phyloP scores from a whole-genome alignment of 1,140 invertebrate genomes.

The Hycleus phaleratus region DNA sequence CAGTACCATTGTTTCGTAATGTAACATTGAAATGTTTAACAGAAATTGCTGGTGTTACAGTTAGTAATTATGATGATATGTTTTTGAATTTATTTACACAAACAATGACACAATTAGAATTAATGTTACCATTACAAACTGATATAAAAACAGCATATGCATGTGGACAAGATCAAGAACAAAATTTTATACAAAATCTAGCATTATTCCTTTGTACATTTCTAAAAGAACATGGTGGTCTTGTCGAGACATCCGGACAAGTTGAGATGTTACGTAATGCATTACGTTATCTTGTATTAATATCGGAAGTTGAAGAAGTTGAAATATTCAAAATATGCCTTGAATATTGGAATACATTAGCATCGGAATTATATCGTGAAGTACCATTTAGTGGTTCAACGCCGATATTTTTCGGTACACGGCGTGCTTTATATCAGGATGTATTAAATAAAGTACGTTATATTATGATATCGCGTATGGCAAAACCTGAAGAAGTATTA shows the following conservation, averaged over 20 bases:
- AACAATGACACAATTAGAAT: conserved; percentile 84
- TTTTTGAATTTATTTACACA: conserved; percentile 83
- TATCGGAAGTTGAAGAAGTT: conserved; percentile 98
- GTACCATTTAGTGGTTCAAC: conserved; percentile 42
- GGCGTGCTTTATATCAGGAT: conserved; percentile 41
- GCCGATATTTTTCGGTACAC: conserved; percentile 40
- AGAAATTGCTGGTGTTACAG: conserved; percentile 88
- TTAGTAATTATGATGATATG: conserved; percentile 85
- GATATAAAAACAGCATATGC: conserved; percentile 93
- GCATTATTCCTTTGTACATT: conserved; percentile 96
- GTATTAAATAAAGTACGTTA: conserved; percentile 88
- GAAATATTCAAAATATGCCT: conserved; percentile 99
- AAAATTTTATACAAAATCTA: conserved; percentile 98
- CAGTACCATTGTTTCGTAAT: conserved; percentile 96
- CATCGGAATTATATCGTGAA: conserved; percentile 84
- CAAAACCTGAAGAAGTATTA: conserved; percentile 99
- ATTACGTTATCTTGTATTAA: conserved; percentile 88
- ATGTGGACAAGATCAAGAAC: conserved; percentile 88
- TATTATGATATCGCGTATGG: conserved; percentile 99
- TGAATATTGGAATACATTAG: conserved; percentile 96
- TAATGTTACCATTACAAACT: conserved; percentile 83
- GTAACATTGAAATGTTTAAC: conserved; percentile 97
- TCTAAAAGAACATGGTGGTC: conserved; percentile 87
- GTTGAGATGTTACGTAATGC: conserved; percentile 71
- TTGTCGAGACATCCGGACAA: conserved; percentile 74